Conservation (phyloP, 2,888 invertebrate genomes). For the Notodonta dromedarius region DNA sequence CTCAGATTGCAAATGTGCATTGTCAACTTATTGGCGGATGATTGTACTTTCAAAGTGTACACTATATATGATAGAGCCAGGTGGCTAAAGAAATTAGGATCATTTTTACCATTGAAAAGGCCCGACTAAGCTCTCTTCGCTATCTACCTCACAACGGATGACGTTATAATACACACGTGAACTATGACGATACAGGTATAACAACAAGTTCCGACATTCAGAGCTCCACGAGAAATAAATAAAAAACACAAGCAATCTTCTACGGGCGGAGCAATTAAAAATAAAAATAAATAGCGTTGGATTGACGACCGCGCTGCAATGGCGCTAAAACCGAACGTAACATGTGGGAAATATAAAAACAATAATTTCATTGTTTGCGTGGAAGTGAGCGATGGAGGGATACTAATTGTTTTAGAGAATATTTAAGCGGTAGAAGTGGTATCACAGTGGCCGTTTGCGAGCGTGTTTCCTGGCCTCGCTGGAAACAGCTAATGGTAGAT, state of each 20-base stretch:
- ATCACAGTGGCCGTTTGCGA: background rate
- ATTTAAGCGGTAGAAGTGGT: background rate
- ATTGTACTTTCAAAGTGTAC: too few relatives aligned
- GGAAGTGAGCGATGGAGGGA: constrained; percentile 37
- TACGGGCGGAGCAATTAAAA: constrained; percentile 2
- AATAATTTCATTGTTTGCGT: constrained; percentile 48
- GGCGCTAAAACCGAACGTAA: constrained; percentile 27
- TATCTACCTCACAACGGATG: background rate
- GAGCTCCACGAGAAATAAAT: constrained; percentile 47
- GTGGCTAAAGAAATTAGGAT: too few relatives aligned
- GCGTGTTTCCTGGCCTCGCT: too few relatives aligned
- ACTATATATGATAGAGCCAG: too few relatives aligned
- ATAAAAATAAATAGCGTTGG: constrained; percentile 8
- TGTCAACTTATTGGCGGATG: too few relatives aligned
- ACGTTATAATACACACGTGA: background rate
- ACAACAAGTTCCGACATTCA: constrained; percentile 37
- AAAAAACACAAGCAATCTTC: constrained; percentile 39
- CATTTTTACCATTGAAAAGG: too few relatives aligned
- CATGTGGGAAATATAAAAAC: constrained; percentile 52
- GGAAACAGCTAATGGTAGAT: too few relatives aligned
- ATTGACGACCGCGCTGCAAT: constrained; percentile 14
- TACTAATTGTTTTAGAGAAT: constrained; percentile 45
- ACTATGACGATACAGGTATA: background rate
- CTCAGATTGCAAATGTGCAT: too few relatives aligned
- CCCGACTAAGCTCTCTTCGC: background rate